These are phyloP conservation scores for Peucedramus taeniatus DNA, from an alignment of 2,113 vertebrate genomes.

Conservation along the genomic window DNA sequence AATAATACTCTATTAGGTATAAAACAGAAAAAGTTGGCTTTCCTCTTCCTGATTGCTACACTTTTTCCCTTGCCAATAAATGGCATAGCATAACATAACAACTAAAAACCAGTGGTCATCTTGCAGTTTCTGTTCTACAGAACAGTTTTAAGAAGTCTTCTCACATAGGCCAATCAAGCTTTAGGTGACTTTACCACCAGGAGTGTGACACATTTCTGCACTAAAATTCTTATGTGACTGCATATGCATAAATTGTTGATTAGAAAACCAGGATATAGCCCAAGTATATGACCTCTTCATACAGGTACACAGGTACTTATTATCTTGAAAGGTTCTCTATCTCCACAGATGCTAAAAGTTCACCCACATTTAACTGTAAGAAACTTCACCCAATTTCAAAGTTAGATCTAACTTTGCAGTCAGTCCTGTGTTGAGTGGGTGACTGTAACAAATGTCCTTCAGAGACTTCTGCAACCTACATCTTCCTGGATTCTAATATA, in stretches of 20 bases:
- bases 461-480: not conserved
- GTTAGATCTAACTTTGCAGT: not conserved
- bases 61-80: accelerated
- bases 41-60: not conserved
- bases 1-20: not conserved
- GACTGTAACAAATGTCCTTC: not conserved
- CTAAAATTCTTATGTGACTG: not conserved
- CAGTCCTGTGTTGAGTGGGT: not conserved
- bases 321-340: not conserved
- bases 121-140: not conserved
- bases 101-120: not conserved
- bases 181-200: not conserved
- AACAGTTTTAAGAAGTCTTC: not conserved
- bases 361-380: not conserved
- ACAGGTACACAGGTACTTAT: not conserved
- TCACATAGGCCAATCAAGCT: not conserved
- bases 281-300: not conserved
- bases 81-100: not conserved
- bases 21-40: not conserved
- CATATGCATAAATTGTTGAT: not conserved
- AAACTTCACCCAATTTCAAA: not conserved
- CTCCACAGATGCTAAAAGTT: not conserved
- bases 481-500: not conserved
- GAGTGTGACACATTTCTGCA: not conserved
- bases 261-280: not conserved